A percentile compares a stretch with the other conserved stretches of the same genome.
phyloP scores from a whole-genome alignment of 2,797 vertebrate genomes.

The Oreochromis grahami region DNA sequence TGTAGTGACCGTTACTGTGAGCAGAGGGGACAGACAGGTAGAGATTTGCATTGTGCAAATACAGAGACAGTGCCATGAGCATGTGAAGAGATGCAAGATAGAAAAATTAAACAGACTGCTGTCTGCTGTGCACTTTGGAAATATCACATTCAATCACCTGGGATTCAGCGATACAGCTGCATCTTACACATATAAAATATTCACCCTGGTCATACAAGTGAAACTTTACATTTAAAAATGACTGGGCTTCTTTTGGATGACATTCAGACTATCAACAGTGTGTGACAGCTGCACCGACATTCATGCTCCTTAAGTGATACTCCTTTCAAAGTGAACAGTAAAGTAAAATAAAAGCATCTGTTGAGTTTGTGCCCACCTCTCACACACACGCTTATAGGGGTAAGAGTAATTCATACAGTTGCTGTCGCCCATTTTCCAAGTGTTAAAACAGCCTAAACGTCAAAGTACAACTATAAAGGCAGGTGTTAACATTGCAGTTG shows the following conservation, averaged over 20 bases:
- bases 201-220: background rate
- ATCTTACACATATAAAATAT: background rate
- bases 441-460: rapidly evolving
- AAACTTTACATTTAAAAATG: background rate
- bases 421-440: background rate
- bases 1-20: background rate
- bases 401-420: background rate
- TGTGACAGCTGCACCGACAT: background rate
- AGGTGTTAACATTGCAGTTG: background rate
- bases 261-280: background rate
- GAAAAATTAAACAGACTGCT: background rate
- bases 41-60: background rate
- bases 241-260: background rate
- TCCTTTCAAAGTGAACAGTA: background rate
- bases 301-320: rapidly evolving
- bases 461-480: background rate
- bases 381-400: background rate
- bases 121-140: background rate
- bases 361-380: background rate
- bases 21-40: background rate
- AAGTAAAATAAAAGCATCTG: background rate
- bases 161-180: rapidly evolving
- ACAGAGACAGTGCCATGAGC: background rate
- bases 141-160: background rate
- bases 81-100: background rate